Conservation (phyloP, 2,113 vertebrate species). For the Atrichornis clamosus region DNA sequence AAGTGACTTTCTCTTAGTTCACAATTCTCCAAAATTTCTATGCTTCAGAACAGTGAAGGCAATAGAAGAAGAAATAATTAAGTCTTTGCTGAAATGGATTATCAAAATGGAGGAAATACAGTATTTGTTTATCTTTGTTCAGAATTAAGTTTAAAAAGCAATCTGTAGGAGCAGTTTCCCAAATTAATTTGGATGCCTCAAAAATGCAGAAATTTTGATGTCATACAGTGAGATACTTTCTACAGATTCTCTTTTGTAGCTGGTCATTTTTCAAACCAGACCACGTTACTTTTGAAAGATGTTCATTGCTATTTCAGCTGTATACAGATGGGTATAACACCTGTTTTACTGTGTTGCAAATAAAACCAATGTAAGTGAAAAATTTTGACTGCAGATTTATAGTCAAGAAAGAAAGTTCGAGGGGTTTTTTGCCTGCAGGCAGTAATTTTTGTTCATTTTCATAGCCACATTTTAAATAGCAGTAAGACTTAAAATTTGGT, state of each 20-base stretch:
- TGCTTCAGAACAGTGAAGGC: background rate
- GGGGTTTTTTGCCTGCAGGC: background rate
- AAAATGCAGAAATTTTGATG: background rate
- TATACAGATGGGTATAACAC: background rate
- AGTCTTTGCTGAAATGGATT: background rate
- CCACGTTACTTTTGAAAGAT: background rate
- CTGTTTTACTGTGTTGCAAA: background rate
- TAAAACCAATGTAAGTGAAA: background rate
- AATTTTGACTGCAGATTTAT: background rate
- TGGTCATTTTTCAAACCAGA: background rate
- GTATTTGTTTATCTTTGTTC: background rate
- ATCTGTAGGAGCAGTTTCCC: background rate
- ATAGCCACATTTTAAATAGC: background rate
- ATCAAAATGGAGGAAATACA: background rate
- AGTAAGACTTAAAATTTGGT: background rate
- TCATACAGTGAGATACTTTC: background rate
- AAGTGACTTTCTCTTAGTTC: background rate
- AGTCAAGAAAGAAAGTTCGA: background rate
- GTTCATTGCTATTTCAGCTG: background rate
- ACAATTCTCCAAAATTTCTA: background rate
- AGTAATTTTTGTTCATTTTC: background rate
- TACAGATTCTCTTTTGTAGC: background rate
- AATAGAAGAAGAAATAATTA: background rate
- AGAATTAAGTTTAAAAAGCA: background rate
- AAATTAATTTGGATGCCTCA: background rate